A percentile compares a stretch with the other conserved stretches of the same genome.
phyloP scores from a whole-genome alignment of 2,797 vertebrate genomes.

The Parotocinclus haroldoi region DNA sequence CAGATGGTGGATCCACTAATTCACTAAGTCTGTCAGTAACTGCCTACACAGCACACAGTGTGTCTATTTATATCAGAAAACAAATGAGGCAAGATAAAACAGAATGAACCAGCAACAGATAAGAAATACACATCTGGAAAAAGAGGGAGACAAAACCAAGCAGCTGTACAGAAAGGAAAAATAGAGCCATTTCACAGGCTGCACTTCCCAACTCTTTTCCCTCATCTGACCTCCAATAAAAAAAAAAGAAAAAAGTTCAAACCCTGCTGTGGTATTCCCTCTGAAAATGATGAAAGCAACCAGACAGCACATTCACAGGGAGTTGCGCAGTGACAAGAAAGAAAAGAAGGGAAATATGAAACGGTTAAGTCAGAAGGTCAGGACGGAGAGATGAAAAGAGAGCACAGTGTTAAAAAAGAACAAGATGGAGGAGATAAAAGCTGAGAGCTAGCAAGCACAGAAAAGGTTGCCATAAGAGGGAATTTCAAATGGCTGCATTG shows the following conservation, averaged over 20 bases:
- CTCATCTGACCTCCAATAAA: not conserved
- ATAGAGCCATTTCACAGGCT: not conserved
- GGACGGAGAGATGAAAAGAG: constrained; percentile 19
- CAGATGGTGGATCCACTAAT: not conserved
- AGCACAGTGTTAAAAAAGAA: constrained; percentile 2
- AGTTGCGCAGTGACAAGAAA: not conserved
- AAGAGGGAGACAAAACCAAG: no score
- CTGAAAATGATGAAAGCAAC: constrained; percentile 23
- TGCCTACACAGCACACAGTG: not conserved
- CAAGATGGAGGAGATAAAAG: constrained; percentile 18
- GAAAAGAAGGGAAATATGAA: not conserved
- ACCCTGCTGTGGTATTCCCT: not conserved
- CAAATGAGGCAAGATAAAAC: not conserved
- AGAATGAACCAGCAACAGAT: not conserved
- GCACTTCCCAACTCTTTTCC: not conserved
- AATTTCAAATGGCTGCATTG: constrained; percentile 2
- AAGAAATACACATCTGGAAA: no score
- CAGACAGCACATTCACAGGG: not conserved
- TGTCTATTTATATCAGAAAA: not conserved
- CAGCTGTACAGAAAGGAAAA: no score
- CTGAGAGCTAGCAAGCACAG: not conserved
- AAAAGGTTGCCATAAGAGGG: constrained; percentile 4
- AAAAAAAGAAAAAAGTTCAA: not conserved
- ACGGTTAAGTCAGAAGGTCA: constrained; percentile 18
- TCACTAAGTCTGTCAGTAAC: constrained; percentile 1